A percentile compares a stretch with the other conserved stretches of the same genome.
phyloP scores from a whole-genome alignment of 2,888 invertebrate genomes.

The Ophion ellenae region DNA sequence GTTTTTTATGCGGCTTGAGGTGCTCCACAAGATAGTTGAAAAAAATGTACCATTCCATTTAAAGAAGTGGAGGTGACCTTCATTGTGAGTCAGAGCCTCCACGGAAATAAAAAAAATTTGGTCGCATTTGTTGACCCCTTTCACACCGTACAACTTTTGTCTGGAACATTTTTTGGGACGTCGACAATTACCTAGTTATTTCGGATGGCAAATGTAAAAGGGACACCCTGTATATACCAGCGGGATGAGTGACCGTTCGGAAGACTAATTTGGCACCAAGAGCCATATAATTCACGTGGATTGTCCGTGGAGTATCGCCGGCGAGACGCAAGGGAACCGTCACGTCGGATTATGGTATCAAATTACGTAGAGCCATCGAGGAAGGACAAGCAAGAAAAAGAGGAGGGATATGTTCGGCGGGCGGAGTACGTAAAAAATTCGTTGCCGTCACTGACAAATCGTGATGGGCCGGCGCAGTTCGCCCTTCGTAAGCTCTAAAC shows the following conservation, averaged over 20 bases:
- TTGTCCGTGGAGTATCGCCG: slow-evolving; percentile 52
- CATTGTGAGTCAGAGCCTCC: too few relatives aligned
- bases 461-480: slow-evolving; percentile 30
- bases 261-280: slow-evolving; percentile 64
- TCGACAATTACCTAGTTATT: too few relatives aligned
- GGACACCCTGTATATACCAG: background rate
- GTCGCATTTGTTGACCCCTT: too few relatives aligned
- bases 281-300: slow-evolving; percentile 70
- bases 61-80: too few relatives aligned
- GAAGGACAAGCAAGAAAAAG: background rate
- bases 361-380: slow-evolving; percentile 65
- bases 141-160: too few relatives aligned
- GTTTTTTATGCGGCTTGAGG: too few relatives aligned
- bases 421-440: background rate
- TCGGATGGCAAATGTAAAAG: too few relatives aligned
- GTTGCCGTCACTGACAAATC: slow-evolving; percentile 63
- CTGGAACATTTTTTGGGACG: too few relatives aligned
- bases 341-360: slow-evolving; percentile 66
- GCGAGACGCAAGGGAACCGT: slow-evolving; percentile 57
- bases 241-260: background rate
- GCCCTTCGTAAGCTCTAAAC: background rate
- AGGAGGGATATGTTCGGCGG: background rate
- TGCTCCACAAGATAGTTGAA: too few relatives aligned
- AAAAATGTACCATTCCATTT: too few relatives aligned
- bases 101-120: too few relatives aligned